Evolutionary conservation across 2,888 invertebrate genomes (phyloP), one percentile per base, ranked within the genome.

Genomic region (Latrodectus hesperus): DNA sequence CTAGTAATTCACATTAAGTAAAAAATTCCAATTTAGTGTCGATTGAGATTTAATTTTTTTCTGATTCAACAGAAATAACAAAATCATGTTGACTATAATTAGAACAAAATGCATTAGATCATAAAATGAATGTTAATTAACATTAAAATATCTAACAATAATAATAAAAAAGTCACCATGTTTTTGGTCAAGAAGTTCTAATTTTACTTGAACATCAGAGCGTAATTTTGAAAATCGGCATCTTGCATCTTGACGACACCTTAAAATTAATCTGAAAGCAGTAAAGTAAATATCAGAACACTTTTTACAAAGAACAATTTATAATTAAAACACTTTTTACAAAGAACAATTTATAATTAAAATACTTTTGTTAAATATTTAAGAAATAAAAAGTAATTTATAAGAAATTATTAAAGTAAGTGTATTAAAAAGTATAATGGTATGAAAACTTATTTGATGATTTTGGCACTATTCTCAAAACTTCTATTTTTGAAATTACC

Each of bases 181-280:
- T 93, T 99, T 99, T 92, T 98, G 98, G 92, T 99, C 99, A 38
- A 99, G 93, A 17, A 99, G 93, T 92, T 99, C 99, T 92, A 99
- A 94, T 93, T 99, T 99, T 0, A 99, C 98, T 77, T 99, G 93
- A 0, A 99, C 93, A 91, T 94, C 94, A 65, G 93, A 92, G 80
- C 99, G 92, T 97, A 99, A 9, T 96, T 96, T 90, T 95, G 94
- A 81, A 92, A 94, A 94, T 79, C 96, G 95, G 0, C 94, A 93
- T 84, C 99, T 94, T 0, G 99, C 99, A 90, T 98, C 97, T 93
- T 99, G 99, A 0, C 99, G 95, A 92, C 99, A 99, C 82, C 99
- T 95, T 10, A 99, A 93, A 79, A 99, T 96, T 83, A 99, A 93
- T 90, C 97, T 96, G 91, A 64, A 65, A 77, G 75, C 38, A 70